A percentile compares a stretch with the other conserved stretches of the same genome.
These are phyloP conservation scores for Microcebus griseorufus DNA, from an alignment of 2,113 vertebrate genomes.

Conservation along the genomic window DNA sequence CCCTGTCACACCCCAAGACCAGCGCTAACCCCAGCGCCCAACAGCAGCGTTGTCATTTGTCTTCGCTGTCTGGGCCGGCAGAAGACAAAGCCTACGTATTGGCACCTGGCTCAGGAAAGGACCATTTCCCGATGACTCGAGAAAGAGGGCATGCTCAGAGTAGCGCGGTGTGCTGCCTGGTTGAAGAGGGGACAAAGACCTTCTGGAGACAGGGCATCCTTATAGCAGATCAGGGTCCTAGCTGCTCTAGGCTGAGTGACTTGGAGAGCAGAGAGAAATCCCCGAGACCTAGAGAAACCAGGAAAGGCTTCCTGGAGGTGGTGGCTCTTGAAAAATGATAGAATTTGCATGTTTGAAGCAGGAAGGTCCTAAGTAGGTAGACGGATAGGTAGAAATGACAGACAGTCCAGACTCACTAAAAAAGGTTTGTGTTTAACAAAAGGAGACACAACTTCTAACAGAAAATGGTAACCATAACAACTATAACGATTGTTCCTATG, in stretches of 20 bases:
- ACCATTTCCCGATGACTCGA: neutral
- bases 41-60: neutral
- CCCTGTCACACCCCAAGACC: neutral
- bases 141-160: neutral
- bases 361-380: neutral
- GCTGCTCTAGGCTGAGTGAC: neutral
- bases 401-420: neutral
- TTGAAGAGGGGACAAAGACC: neutral
- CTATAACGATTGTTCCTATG: neutral
- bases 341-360: neutral
- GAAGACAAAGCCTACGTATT: neutral
- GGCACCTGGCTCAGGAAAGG: neutral
- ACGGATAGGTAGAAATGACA: neutral
- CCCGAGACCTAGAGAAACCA: neutral
- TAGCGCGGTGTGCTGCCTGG: neutral
- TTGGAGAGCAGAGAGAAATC: neutral
- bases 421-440: neutral
- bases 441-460: neutral
- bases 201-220: neutral
- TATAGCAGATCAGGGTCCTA: neutral
- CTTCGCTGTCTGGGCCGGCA: neutral
- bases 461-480: neutral
- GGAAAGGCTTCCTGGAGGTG: neutral
- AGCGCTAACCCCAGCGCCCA: neutral
- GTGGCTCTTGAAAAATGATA: neutral